These are phyloP conservation scores for Anastrepha ludens DNA, from an alignment of 1,140 invertebrate genomes.

Conservation along the genomic window DNA sequence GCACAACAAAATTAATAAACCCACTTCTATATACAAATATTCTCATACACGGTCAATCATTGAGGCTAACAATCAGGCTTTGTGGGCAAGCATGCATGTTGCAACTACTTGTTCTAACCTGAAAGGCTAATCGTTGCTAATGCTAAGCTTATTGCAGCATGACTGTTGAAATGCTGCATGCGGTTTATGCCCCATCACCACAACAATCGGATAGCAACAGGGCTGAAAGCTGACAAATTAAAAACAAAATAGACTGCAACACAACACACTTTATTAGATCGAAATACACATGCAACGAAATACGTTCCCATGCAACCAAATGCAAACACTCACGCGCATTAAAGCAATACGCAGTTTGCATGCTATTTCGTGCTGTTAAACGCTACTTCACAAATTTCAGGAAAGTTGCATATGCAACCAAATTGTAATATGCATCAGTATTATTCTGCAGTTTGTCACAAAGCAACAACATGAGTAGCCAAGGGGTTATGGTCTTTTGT, in stretches of 20 bases:
- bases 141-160: background rate
- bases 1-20: no score
- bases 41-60: no score
- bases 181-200: no score
- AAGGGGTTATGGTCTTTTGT: no score
- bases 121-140: conserved; percentile 19
- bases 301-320: no score
- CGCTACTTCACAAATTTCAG: background rate
- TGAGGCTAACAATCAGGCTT: no score
- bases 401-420: background rate
- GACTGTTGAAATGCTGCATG: background rate
- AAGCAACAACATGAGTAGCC: background rate
- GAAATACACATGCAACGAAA: no score
- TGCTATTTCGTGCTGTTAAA: background rate
- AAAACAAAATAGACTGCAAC: background rate
- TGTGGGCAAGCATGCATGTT: no score
- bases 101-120: background rate
- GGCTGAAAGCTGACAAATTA: background rate
- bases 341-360: no score
- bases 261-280: no score
- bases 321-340: no score
- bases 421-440: background rate
- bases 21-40: no score
- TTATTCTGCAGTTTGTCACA: conserved; percentile 1
- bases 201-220: background rate